Base-by-base conservation (phyloP, 2,888 invertebrate genomes). In the Standfussiana lucernea region DNA sequence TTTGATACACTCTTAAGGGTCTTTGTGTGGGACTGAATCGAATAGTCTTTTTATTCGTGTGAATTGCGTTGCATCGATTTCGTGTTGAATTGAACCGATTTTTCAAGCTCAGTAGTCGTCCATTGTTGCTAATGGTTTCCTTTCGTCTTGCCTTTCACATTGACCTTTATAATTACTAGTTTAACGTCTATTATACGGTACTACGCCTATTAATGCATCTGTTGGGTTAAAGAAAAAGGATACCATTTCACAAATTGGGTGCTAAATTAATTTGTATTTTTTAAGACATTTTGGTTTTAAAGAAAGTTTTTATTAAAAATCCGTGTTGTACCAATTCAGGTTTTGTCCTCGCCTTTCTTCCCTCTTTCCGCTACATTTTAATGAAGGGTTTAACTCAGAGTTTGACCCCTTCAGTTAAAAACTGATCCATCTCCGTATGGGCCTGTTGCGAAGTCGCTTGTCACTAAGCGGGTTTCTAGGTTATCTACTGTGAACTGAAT, bases 81-180 rank as follows among this genome's bases (percentile, higher is more conserved):
- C 87, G 83, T 87, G 90, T 94, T 95, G 95, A 95, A 96, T 96
- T 95, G 93, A 94, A 95, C 92, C 96, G 94, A 96, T 96, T 96
- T 96, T 96, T 96, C 96, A 96, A 96, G 95, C 96, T 96, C 94
- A 89, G 96, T 96, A 96, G 95, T 95, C 92, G 81, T 86, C 93
- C 89, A 94, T 96, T 96, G 96, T 96, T 93, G 92, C 92, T 93
- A 92, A 94, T 94, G 93, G 95, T 90, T 84, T 87, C 89, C 82
- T 92, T 93, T 90, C 92, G 90, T 90, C 89, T 89, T 90, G 92
- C 89, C 86, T 91, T 93, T 93, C 92, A 91, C 81, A 89, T 84
- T 90, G 88, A 91, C 87, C 90, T 92, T 91, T 92, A 90, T 93
- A 94, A 95, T 95, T 93, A 93, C 91, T 83, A 87, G 88, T 91